Evolutionary conservation across 2,888 invertebrate species (phyloP).

Genomic region (Seira sanloemensis): DNA sequence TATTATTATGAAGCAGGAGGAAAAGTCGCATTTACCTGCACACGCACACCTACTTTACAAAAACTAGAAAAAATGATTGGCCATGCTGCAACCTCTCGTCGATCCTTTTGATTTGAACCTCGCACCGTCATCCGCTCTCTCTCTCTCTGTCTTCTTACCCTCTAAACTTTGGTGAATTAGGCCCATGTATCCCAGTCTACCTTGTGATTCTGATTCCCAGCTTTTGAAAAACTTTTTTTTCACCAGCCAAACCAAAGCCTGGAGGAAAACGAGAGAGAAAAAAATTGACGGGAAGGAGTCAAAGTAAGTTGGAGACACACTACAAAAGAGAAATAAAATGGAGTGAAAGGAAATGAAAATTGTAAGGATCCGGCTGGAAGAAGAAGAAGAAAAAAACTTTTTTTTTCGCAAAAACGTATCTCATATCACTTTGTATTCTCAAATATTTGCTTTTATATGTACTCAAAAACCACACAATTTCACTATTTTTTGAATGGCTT

Average conservation of each 20-base stretch:
- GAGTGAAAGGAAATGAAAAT: constrained; percentile 50
- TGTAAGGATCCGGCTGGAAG: constrained; percentile 30
- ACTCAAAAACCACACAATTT: constrained; percentile 10
- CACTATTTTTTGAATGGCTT: constrained; percentile 24
- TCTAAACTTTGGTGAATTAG: no score
- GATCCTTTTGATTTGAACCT: no score
- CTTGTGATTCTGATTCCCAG: background rate
- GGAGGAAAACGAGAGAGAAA: constrained; percentile 15
- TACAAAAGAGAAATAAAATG: constrained; percentile 30
- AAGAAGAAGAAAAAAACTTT: no score
- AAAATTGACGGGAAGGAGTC: background rate
- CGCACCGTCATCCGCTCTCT: no score
- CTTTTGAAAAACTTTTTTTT: background rate
- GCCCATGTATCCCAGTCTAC: background rate
- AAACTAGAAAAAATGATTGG: no score
- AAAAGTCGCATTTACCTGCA: no score
- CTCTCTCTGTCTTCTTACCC: no score
- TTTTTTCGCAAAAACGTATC: background rate
- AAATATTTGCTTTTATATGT: background rate
- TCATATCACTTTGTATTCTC: constrained; percentile 11
- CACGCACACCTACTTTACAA: no score
- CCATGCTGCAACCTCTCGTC: no score
- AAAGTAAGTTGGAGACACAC: background rate
- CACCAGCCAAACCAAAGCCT: background rate
- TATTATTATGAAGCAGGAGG: no score